Evolutionary conservation across 2,888 invertebrate species (phyloP).

Genomic region (Drosophila antonietae): DNA sequence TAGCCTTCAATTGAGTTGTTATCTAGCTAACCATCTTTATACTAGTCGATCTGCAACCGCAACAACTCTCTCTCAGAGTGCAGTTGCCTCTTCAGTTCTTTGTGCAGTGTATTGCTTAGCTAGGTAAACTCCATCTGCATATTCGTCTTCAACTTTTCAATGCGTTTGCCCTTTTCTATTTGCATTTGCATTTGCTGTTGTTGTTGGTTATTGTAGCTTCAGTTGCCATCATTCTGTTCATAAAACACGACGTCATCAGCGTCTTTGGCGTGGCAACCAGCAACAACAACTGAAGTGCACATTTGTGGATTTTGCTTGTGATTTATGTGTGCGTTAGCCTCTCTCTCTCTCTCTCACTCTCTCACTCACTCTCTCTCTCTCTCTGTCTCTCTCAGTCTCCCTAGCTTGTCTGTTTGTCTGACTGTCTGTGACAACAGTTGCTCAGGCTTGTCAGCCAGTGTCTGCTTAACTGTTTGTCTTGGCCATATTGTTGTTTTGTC

Average conservation of each 20-base stretch:
- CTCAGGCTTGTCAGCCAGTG: constrained; percentile 49
- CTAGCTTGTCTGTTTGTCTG: not conserved
- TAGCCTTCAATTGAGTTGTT: not conserved
- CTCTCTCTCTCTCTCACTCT: not conserved
- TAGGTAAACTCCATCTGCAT: not conserved
- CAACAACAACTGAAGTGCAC: constrained; percentile 65
- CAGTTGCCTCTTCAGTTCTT: no score
- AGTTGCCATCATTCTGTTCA: constrained; percentile 65
- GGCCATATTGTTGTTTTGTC: constrained; percentile 35
- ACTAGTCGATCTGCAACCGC: not conserved
- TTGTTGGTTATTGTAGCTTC: constrained; percentile 26
- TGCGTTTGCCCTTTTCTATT: constrained; percentile 41
- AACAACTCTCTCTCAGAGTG: not conserved
- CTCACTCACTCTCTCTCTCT: not conserved
- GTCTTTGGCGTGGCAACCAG: constrained; percentile 51
- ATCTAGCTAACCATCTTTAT: no score
- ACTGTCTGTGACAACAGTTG: constrained; percentile 52
- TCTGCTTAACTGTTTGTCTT: constrained; percentile 63
- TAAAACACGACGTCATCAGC: constrained; percentile 69
- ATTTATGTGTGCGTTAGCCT: constrained; percentile 50
- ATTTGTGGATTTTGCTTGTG: constrained; percentile 69
- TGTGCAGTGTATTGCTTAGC: not conserved
- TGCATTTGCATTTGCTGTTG: constrained; percentile 35
- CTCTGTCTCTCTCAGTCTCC: not conserved
- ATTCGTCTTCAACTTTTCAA: not conserved